phyloP scores from a whole-genome alignment of 2,888 invertebrate genomes.

The Congeria kusceri region DNA sequence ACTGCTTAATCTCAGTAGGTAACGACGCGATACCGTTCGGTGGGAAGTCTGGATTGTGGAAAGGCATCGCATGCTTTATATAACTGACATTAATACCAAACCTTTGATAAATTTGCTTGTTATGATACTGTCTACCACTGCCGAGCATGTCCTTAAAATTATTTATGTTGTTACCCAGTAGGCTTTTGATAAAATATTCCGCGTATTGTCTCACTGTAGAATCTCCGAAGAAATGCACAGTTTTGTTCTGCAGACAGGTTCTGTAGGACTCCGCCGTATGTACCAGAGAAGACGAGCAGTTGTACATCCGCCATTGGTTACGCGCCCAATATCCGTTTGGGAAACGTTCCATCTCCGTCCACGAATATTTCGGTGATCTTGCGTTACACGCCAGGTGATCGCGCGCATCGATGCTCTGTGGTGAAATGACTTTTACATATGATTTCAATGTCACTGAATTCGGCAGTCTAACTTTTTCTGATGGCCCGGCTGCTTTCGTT shows the following conservation, averaged over 20 bases:
- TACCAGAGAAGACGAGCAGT: constrained; percentile 9
- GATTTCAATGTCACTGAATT: constrained; percentile 30
- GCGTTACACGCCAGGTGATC: not conserved
- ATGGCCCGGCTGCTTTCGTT: not conserved
- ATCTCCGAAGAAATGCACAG: constrained; percentile 41
- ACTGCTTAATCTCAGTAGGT: constrained; percentile 14
- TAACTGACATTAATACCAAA: constrained; percentile 33
- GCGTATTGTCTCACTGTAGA: constrained; percentile 48
- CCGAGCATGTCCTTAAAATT: constrained; percentile 21
- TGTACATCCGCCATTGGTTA: constrained; percentile 11
- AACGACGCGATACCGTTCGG: constrained; percentile 33
- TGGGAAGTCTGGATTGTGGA: constrained; percentile 42
- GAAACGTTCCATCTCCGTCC: constrained; percentile 20
- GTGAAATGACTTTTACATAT: constrained; percentile 2
- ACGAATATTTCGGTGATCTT: constrained; percentile 11
- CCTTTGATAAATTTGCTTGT: constrained; percentile 10
- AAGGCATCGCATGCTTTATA: constrained; percentile 53
- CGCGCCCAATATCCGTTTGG: constrained; percentile 44
- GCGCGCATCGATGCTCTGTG: not conserved
- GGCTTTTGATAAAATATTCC: constrained; percentile 32
- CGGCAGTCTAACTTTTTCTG: constrained; percentile 34
- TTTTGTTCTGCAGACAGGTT: constrained; percentile 47
- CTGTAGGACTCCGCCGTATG: constrained; percentile 1
- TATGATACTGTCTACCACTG: constrained; percentile 29
- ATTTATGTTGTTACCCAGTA: constrained; percentile 6